Percentiles rank a stretch among this genome's conserved stretches.
Evolutionary conservation across 2,888 invertebrate species (phyloP).

Genomic region (Ennomos fuscantarius): DNA sequence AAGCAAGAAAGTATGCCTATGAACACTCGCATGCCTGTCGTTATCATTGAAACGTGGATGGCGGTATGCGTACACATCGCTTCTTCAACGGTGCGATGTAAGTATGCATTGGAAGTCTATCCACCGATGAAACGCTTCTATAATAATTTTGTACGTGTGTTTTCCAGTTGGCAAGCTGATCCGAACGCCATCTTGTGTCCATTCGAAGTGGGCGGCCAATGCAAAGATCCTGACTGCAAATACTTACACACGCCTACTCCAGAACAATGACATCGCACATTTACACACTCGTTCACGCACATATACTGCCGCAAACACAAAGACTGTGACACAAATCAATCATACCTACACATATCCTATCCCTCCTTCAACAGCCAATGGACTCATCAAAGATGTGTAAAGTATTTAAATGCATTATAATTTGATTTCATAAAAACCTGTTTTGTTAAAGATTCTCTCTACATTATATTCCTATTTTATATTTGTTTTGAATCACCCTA

Average conservation of each 20-base stretch:
- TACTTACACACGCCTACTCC: conserved; percentile 72
- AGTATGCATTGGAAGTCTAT: conserved; percentile 65
- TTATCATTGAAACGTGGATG: conserved; percentile 56
- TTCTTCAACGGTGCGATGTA: conserved; percentile 61
- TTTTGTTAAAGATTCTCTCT: conserved; percentile 1
- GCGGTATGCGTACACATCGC: conserved; percentile 65
- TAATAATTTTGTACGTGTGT: conserved; percentile 15
- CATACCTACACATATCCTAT: conserved; percentile 35
- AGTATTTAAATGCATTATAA: conserved; percentile 58
- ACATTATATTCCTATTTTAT: too few species aligned
- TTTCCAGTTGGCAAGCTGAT: conserved; percentile 80
- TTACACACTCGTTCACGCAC: conserved; percentile 43
- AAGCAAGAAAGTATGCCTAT: conserved; percentile 53
- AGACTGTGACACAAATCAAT: conserved; percentile 33
- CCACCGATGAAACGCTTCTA: conserved; percentile 41
- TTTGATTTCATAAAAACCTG: conserved; percentile 22
- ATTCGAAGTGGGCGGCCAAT: conserved; percentile 78
- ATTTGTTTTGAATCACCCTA: too few species aligned
- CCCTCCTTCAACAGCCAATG: conserved; percentile 49
- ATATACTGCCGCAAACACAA: conserved; percentile 33
- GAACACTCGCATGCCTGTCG: conserved; percentile 48
- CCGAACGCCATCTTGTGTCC: conserved; percentile 81
- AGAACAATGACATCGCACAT: conserved; percentile 63
- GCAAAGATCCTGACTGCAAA: conserved; percentile 82
- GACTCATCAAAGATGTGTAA: conserved; percentile 74